Conservation (phyloP, 2,888 invertebrate genomes). For the Oscheius myriophilus region DNA sequence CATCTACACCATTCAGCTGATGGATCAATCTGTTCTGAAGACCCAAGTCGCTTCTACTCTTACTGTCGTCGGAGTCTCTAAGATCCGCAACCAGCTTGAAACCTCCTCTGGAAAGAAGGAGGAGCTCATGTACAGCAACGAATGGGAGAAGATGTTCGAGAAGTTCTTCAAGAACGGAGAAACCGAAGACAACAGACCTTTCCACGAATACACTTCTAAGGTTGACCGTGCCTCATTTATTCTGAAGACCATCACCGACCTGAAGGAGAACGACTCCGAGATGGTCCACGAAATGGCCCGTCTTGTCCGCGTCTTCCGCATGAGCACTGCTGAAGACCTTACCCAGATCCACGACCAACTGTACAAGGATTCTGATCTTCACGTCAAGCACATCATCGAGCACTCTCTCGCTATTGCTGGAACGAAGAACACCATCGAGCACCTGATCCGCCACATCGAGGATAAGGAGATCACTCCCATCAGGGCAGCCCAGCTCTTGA, state of each 20-base stretch:
- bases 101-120: conserved; percentile 43
- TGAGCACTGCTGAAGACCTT: conserved; percentile 45
- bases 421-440: conserved; percentile 53
- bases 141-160: conserved; percentile 52
- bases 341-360: conserved; percentile 38
- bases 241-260: conserved; percentile 32
- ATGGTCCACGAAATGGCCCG: conserved; percentile 47
- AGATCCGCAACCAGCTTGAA: conserved; percentile 37
- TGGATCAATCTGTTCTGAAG: conserved; percentile 40
- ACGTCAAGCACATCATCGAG: conserved; percentile 46
- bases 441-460: conserved; percentile 46
- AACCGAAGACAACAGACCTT: conserved; percentile 27
- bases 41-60: conserved; percentile 36
- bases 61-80: conserved; percentile 32
- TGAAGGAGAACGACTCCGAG: conserved; percentile 40
- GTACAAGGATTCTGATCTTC: conserved; percentile 32
- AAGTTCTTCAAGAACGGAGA: conserved; percentile 61
- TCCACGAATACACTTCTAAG: conserved; percentile 37
- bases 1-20: conserved; percentile 38
- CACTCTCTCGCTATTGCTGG: conserved; percentile 56
- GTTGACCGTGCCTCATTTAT: conserved; percentile 37
- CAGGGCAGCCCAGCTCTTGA: conserved; percentile 44
- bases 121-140: conserved; percentile 51
- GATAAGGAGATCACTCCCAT: conserved; percentile 38
- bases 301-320: conserved; percentile 55